These are phyloP conservation scores for Scolanthus callimorphus DNA, from an alignment of 92 coral and sea anemone genomes.

Conservation along the genomic window DNA sequence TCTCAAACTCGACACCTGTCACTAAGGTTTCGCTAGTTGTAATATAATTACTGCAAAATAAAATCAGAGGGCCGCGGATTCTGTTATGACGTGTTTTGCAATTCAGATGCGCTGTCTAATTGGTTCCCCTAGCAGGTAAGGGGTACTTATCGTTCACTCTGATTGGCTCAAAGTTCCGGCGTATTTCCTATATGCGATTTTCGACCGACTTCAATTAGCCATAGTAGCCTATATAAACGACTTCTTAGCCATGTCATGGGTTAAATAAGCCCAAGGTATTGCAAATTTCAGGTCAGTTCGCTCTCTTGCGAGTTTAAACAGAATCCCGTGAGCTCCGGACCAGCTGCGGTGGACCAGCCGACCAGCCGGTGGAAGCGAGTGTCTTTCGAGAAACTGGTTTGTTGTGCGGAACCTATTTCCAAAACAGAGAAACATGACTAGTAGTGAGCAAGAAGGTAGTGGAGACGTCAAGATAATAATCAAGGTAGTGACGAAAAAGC, in stretches of 20 bases:
- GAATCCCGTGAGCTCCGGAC: too few species aligned
- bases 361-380: too few species aligned
- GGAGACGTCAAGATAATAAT: constrained; percentile 74
- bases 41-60: constrained; percentile 33
- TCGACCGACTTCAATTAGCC: constrained; percentile 24
- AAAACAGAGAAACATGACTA: constrained; percentile 28
- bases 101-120: constrained; percentile 56
- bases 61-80: constrained; percentile 38
- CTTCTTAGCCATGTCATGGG: background rate
- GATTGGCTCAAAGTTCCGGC: constrained; percentile 44
- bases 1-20: constrained; percentile 24
- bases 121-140: constrained; percentile 52
- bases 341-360: too few species aligned
- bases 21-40: constrained; percentile 24
- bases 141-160: constrained; percentile 3
- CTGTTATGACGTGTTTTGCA: constrained; percentile 47
- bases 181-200: constrained; percentile 4
- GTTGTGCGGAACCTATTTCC: too few species aligned
- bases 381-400: too few species aligned
- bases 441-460: constrained; percentile 31
- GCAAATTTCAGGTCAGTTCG: background rate
- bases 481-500: constrained; percentile 58
- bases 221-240: constrained; percentile 23
- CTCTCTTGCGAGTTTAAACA: background rate
- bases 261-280: background rate